A percentile compares a stretch with the other conserved stretches of the same genome.
Conservation (phyloP, 2,797 vertebrate genomes). For the Rhadinocentrus ornatus region DNA sequence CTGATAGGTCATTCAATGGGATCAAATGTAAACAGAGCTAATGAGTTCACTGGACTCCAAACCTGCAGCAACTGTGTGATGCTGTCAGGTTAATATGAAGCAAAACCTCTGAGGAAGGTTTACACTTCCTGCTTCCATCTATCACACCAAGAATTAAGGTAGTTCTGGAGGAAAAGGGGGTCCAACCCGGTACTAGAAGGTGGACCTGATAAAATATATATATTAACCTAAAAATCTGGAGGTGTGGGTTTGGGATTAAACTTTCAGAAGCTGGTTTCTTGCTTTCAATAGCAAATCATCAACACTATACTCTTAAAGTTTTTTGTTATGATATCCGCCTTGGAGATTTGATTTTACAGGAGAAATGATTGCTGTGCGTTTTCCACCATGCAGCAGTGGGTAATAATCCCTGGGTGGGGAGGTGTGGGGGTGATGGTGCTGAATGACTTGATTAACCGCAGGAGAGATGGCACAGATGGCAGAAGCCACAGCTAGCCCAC, state of each 20-base stretch:
- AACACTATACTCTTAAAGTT: slow-evolving; percentile 44
- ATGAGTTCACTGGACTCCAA: too few species aligned
- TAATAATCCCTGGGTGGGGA: slow-evolving; percentile 38
- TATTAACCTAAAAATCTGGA: too few species aligned
- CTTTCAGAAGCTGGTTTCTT: not conserved
- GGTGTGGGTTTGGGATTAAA: slow-evolving; percentile 12
- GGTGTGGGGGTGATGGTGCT: slow-evolving; percentile 34
- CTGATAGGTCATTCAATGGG: too few species aligned
- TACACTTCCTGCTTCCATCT: too few species aligned
- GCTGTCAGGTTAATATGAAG: too few species aligned
- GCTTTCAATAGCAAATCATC: slow-evolving; percentile 40
- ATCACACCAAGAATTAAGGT: too few species aligned
- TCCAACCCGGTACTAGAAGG: too few species aligned
- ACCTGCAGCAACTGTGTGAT: too few species aligned
- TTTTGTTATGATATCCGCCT: slow-evolving; percentile 57
- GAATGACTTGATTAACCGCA: slow-evolving; percentile 72
- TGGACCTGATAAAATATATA: too few species aligned
- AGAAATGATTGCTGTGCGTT: slow-evolving; percentile 60
- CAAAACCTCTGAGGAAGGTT: too few species aligned
- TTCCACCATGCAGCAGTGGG: slow-evolving; percentile 68
- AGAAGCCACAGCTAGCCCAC: slow-evolving; percentile 59
- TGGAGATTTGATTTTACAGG: slow-evolving; percentile 49
- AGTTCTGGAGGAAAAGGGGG: too few species aligned
- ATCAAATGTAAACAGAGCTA: too few species aligned
- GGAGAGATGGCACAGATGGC: slow-evolving; percentile 67